These are phyloP conservation scores for Platichthys stellatus DNA, from an alignment of 2,113 vertebrate species.

Conservation along the genomic window DNA sequence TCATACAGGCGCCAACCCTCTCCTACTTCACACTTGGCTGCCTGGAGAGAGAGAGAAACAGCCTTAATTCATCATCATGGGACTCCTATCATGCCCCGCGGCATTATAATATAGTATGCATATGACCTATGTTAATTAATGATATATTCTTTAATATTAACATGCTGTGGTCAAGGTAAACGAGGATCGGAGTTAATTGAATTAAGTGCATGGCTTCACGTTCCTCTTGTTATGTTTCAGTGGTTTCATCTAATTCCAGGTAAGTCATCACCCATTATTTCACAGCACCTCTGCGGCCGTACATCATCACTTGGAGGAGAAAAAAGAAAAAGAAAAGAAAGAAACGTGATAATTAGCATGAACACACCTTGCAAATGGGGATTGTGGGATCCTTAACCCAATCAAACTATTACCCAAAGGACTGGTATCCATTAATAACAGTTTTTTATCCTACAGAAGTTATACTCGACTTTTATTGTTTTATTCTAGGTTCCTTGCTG, in stretches of 20 bases:
- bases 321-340: too few species aligned
- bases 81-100: conserved; percentile 47
- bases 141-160: conserved; percentile 73
- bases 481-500: neutral
- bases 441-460: neutral
- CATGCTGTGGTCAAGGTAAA: conserved; percentile 67
- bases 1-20: conserved; percentile 27
- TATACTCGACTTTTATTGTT: neutral
- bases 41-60: conserved; percentile 49
- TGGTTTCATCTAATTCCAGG: conserved; percentile 55
- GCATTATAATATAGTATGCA: conserved; percentile 63
- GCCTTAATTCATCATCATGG: conserved; percentile 63
- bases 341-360: conserved; percentile 39
- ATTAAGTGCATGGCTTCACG: conserved; percentile 71
- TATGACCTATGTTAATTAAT: conserved; percentile 76
- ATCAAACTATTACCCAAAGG: neutral
- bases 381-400: conserved; percentile 31
- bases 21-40: conserved; percentile 57
- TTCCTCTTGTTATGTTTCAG: conserved; percentile 62
- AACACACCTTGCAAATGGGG: conserved; percentile 5
- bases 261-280: conserved; percentile 56
- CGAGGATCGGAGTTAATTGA: conserved; percentile 71
- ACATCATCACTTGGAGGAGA: conserved; percentile 50
- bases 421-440: neutral
- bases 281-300: conserved; percentile 30